A percentile compares a stretch with the other conserved stretches of the same genome.
Conservation (phyloP, 1,140 invertebrate species). For the Spodoptera frugiperda region DNA sequence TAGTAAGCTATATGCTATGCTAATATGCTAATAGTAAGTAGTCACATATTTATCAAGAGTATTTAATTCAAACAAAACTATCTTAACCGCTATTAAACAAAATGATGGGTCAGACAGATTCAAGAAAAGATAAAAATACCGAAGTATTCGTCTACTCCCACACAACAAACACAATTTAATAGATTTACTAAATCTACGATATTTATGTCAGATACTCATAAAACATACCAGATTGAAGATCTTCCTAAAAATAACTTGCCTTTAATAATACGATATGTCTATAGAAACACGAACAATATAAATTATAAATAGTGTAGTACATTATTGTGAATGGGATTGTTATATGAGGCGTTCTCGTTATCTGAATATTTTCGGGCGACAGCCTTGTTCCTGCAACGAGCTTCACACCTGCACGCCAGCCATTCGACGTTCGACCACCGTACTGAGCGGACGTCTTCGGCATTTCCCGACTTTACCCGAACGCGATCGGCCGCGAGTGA, state of each 20-base stretch:
- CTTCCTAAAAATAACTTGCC: background rate
- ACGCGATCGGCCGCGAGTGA: conserved; percentile 50
- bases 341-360: background rate
- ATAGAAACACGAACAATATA: background rate
- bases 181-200: conserved; percentile 4
- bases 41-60: too few species aligned
- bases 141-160: too few species aligned
- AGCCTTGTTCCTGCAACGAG: conserved; percentile 24
- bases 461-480: conserved; percentile 11
- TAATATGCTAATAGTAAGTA: too few species aligned
- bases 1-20: too few species aligned
- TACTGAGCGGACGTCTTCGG: conserved; percentile 53
- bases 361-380: conserved; percentile 15
- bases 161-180: background rate
- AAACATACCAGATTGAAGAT: background rate
- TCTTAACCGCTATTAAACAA: too few species aligned
- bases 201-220: background rate
- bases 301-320: background rate
- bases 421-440: conserved; percentile 70
- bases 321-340: background rate
- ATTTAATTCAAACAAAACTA: too few species aligned
- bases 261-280: background rate
- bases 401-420: conserved; percentile 58
- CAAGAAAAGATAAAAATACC: too few species aligned
- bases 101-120: too few species aligned